phyloP scores from a whole-genome alignment of 2,888 invertebrate genomes.

The Teinopalpus imperialis region DNA sequence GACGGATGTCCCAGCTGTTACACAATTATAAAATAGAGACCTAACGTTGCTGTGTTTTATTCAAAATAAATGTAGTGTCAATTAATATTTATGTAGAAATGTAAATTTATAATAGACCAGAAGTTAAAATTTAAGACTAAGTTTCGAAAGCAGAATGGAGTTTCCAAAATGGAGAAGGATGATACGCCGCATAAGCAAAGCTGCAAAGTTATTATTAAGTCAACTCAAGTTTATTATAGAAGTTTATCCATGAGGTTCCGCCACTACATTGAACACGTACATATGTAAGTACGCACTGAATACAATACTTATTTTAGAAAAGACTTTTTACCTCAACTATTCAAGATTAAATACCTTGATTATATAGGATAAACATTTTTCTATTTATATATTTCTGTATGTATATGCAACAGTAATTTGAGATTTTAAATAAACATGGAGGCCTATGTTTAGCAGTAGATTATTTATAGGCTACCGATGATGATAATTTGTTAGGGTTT shows the following conservation, averaged over 20 bases:
- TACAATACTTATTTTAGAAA: slow-evolving; percentile 18
- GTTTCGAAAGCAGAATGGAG: slow-evolving; percentile 8
- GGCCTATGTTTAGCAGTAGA: too few relatives aligned
- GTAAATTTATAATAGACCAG: slow-evolving; percentile 1
- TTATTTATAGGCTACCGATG: too few relatives aligned
- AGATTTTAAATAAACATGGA: too few relatives aligned
- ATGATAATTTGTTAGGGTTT: too few relatives aligned
- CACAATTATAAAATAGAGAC: too few relatives aligned
- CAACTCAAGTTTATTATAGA: slow-evolving; percentile 33
- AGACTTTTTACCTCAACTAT: slow-evolving; percentile 11
- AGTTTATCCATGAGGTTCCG: slow-evolving; percentile 22
- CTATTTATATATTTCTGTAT: too few relatives aligned
- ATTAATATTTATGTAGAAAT: background rate
- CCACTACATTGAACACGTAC: too few relatives aligned
- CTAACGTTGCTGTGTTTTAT: too few relatives aligned
- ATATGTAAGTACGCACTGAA: slow-evolving; percentile 6
- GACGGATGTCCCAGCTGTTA: too few relatives aligned
- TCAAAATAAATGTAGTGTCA: too few relatives aligned
- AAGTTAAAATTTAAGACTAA: slow-evolving; percentile 14
- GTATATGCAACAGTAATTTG: too few relatives aligned
- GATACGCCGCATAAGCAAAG: slow-evolving; percentile 22
- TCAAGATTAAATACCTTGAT: slow-evolving; percentile 18
- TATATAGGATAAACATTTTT: too few relatives aligned
- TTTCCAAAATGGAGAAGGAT: slow-evolving; percentile 17
- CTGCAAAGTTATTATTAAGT: slow-evolving; percentile 33